A percentile compares a stretch with the other conserved stretches of the same genome.
Evolutionary conservation across 64 coral and sea anemone genomes (phyloP).

Genomic region (Montipora sp.): DNA sequence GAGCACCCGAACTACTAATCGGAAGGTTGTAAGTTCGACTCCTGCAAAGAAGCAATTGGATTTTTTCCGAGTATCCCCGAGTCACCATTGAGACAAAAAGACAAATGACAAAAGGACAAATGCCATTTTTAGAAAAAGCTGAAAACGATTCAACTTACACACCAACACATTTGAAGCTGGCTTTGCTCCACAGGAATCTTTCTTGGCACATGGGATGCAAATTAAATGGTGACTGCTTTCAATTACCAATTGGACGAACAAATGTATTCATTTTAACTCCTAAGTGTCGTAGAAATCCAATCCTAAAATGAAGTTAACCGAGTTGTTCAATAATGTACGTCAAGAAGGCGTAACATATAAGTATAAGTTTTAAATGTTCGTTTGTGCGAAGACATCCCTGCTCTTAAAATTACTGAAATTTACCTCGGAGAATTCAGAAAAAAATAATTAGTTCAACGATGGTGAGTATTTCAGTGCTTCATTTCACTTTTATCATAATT

Average conservation of each 20-base stretch:
- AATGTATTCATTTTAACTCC: not conserved
- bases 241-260: not conserved
- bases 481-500: too few relatives aligned
- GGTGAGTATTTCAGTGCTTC: not conserved
- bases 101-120: too few relatives aligned
- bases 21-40: too few relatives aligned
- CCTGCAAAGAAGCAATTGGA: too few relatives aligned
- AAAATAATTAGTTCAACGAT: not conserved
- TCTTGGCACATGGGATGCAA: not conserved
- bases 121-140: too few relatives aligned
- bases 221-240: not conserved
- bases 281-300: not conserved
- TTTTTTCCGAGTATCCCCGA: too few relatives aligned
- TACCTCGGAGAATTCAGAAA: not conserved
- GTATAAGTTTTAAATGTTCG: not conserved
- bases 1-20: too few relatives aligned
- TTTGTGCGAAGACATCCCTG: not conserved
- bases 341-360: not conserved
- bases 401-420: not conserved
- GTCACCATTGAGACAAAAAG: too few relatives aligned
- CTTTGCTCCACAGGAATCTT: not conserved
- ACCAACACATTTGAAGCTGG: too few relatives aligned
- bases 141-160: too few relatives aligned
- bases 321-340: not conserved
- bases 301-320: not conserved